Conservation (phyloP, 1,140 invertebrate genomes). For the Cephus cinctus region DNA sequence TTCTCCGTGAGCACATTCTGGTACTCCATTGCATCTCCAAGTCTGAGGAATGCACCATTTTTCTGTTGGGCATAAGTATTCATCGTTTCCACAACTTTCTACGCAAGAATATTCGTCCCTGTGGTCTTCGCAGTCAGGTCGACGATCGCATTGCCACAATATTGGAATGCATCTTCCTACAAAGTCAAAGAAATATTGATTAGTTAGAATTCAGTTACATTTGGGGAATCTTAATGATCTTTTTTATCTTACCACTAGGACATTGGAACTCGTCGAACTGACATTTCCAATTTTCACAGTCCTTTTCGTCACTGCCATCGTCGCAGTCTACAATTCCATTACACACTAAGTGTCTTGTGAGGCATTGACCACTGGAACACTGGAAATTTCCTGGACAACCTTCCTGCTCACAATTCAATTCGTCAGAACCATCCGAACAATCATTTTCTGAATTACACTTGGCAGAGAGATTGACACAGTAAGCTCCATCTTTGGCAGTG, state of each 20-base stretch:
- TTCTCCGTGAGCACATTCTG: slow-evolving; percentile 65
- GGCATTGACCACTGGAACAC: slow-evolving; percentile 71
- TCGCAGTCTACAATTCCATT: slow-evolving; percentile 71
- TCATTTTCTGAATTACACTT: slow-evolving; percentile 65
- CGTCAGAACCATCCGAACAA: slow-evolving; percentile 67
- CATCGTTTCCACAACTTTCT: slow-evolving; percentile 57
- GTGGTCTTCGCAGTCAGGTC: slow-evolving; percentile 65
- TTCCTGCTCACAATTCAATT: slow-evolving; percentile 59
- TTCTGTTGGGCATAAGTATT: slow-evolving; percentile 60
- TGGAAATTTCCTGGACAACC: slow-evolving; percentile 64
- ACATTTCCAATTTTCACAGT: slow-evolving; percentile 63
- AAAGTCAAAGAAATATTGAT: slow-evolving; percentile 4
- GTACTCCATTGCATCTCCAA: slow-evolving; percentile 63
- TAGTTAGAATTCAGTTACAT: slow-evolving; percentile 1
- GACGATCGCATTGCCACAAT: slow-evolving; percentile 66
- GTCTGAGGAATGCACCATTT: slow-evolving; percentile 60
- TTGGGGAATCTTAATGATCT: neutral
- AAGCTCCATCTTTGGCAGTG: slow-evolving; percentile 60
- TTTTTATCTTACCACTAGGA: slow-evolving; percentile 38
- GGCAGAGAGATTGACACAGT: slow-evolving; percentile 58
- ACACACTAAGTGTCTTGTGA: slow-evolving; percentile 70
- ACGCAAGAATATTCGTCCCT: slow-evolving; percentile 65
- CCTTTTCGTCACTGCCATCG: slow-evolving; percentile 70
- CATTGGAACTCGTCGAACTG: slow-evolving; percentile 62
- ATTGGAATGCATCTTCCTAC: slow-evolving; percentile 59